These are phyloP conservation scores for Acronicta alni DNA, from an alignment of 2,888 invertebrate genomes.

Conservation along the genomic window DNA sequence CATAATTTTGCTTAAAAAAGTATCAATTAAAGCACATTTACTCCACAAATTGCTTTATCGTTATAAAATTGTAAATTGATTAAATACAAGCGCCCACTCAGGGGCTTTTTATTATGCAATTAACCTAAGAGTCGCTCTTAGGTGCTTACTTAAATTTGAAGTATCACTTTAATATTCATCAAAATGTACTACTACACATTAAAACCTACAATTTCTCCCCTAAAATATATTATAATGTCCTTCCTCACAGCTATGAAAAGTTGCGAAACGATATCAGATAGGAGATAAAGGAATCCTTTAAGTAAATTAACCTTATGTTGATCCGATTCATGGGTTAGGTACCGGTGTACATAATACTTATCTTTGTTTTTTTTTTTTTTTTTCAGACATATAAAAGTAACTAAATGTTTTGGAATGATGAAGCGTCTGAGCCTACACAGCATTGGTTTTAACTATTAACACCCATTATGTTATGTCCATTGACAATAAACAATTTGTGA, in stretches of 20 bases:
- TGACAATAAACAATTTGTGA: neutral
- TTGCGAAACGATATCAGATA: conserved; percentile 35
- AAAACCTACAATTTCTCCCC: conserved; percentile 31
- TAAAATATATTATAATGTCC: conserved; percentile 42
- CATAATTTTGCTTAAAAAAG: too few relatives aligned
- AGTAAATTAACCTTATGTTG: conserved; percentile 20
- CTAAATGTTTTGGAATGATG: too few relatives aligned
- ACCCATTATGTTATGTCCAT: neutral
- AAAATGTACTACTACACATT: conserved; percentile 45
- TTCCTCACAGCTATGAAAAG: conserved; percentile 40
- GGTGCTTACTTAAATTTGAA: conserved; percentile 40
- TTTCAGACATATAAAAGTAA: neutral
- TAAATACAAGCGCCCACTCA: too few relatives aligned
- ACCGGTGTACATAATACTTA: conserved; percentile 1
- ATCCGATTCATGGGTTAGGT: conserved; percentile 22
- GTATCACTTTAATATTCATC: conserved; percentile 48
- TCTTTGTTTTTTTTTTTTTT: conserved; percentile 9
- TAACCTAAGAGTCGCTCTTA: conserved; percentile 16
- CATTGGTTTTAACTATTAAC: too few relatives aligned
- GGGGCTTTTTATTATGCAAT: conserved; percentile 29
- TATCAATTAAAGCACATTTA: too few relatives aligned
- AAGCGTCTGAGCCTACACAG: too few relatives aligned
- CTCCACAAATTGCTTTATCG: too few relatives aligned
- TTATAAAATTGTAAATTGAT: too few relatives aligned
- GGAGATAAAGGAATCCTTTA: neutral